A percentile compares a stretch with the other conserved stretches of the same genome.
Evolutionary conservation across 1,140 invertebrate genomes (phyloP).

Genomic region (Diabrotica virgifera): DNA sequence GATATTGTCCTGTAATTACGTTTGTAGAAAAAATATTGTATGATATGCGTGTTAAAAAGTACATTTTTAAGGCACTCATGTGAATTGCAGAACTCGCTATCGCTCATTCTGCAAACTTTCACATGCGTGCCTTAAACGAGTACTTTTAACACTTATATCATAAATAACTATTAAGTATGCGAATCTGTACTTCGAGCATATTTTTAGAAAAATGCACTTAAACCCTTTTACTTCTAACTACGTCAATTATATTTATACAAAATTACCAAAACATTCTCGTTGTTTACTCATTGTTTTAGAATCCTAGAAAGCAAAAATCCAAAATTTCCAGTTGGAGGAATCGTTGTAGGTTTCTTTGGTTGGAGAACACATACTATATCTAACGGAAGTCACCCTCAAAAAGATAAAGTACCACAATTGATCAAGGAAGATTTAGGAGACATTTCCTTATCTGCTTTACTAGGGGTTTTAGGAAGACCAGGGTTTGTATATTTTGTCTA

Average conservation of each 20-base stretch:
- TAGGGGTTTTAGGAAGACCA: slow-evolving; percentile 38
- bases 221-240: too few relatives aligned
- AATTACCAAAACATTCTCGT: neutral
- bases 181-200: too few relatives aligned
- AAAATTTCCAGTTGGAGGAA: slow-evolving; percentile 51
- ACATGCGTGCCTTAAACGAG: too few relatives aligned
- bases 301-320: slow-evolving; percentile 51
- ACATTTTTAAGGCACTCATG: too few relatives aligned
- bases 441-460: slow-evolving; percentile 49
- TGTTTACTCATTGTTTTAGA: slow-evolving; percentile 21
- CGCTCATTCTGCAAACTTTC: too few relatives aligned
- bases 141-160: too few relatives aligned
- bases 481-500: slow-evolving; percentile 21
- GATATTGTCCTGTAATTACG: too few relatives aligned
- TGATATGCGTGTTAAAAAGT: too few relatives aligned
- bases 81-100: too few relatives aligned
- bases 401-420: slow-evolving; percentile 25
- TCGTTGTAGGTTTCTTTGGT: slow-evolving; percentile 54
- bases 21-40: too few relatives aligned
- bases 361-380: slow-evolving; percentile 57
- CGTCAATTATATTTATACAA: neutral
- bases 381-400: slow-evolving; percentile 10
- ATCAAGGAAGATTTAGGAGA: slow-evolving; percentile 50
- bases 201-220: too few relatives aligned
- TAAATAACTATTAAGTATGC: too few relatives aligned